Evolutionary conservation across 2,113 vertebrate genomes (phyloP), one percentile per base, ranked within the genome.

Genomic region (Balaenoptera acutorostrata): DNA sequence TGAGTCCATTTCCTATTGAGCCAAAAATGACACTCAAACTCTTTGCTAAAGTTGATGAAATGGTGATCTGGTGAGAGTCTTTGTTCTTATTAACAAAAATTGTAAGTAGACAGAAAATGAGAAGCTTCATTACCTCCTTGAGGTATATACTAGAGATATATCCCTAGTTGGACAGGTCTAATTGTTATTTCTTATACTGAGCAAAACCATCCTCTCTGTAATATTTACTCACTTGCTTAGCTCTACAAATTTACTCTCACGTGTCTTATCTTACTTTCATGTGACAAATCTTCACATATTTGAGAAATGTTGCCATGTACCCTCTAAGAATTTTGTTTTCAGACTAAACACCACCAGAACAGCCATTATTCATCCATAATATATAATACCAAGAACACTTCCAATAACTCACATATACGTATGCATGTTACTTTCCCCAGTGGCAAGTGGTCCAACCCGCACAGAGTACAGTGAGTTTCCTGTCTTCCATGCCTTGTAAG

Each of bases 11-110:
- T 85, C 21, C 17, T 95, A 59, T 59, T 75, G 78, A 87, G 23
- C 33, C n/a, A 57, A 84, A 75, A 96, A 64, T 17, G 20, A 69
- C 9, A 80, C 5, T 46, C 75, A 75, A 87, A 94, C 46, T 90
- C 9, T 77, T 71, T 88, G 55, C 49, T 86, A 84, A 63, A 64
- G 6, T 49, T 90, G 44, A 49, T 61, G 59, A 92, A 86, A 74
- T 75, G 36, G 57, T 74, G 46, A 88, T 63, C n/a, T 87, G 36
- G 11, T 59, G 49, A 92, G 29, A 78, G 10, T 59, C 41, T 96
- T 93, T 93, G 27, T 84, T 95, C 15, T 75, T 84, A 72, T 84
- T 84, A 95, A 63, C 68, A 81, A 96, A 96, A 93, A 59, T 59
- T 93, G 18, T 71, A 69, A 64, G 3, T 36, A 83, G 64, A 95